phyloP scores from a whole-genome alignment of 1,140 invertebrate genomes.

The Trypoxylus dichotomus region DNA sequence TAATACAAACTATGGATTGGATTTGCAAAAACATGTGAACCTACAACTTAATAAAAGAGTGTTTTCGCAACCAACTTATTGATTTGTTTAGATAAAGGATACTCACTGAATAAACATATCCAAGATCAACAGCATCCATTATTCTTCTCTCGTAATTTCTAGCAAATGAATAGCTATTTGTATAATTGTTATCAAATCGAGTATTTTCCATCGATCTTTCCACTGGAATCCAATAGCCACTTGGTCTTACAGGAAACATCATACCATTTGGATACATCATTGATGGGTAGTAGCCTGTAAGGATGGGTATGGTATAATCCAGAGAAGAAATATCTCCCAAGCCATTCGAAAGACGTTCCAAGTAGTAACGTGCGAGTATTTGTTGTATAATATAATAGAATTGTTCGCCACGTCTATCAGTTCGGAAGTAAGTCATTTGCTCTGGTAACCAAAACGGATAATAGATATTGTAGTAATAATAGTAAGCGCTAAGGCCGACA shows the following conservation, averaged over 20 bases:
- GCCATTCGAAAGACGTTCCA: slow-evolving; percentile 68
- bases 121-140: slow-evolving; percentile 63
- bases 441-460: slow-evolving; percentile 67
- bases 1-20: too few species aligned
- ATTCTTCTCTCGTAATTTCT: slow-evolving; percentile 63
- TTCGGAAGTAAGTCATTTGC: slow-evolving; percentile 54
- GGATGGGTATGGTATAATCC: slow-evolving; percentile 58
- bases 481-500: slow-evolving; percentile 68
- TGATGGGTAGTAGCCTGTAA: slow-evolving; percentile 67
- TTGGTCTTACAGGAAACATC: slow-evolving; percentile 63
- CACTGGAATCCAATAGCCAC: slow-evolving; percentile 31
- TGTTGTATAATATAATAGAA: slow-evolving; percentile 65
- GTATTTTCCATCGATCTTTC: slow-evolving; percentile 15
- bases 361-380: slow-evolving; percentile 65
- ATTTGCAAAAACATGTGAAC: too few species aligned
- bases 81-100: not conserved
- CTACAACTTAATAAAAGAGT: too few species aligned
- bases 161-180: slow-evolving; percentile 43
- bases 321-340: slow-evolving; percentile 63
- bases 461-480: slow-evolving; percentile 63
- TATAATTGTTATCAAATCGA: slow-evolving; percentile 26
- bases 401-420: slow-evolving; percentile 64
- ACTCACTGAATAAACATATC: slow-evolving; percentile 58
- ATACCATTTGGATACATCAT: slow-evolving; percentile 68
- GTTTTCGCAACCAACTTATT: too few species aligned